phyloP scores from a whole-genome alignment of 2,113 vertebrate genomes.

The Sorex fumeus region DNA sequence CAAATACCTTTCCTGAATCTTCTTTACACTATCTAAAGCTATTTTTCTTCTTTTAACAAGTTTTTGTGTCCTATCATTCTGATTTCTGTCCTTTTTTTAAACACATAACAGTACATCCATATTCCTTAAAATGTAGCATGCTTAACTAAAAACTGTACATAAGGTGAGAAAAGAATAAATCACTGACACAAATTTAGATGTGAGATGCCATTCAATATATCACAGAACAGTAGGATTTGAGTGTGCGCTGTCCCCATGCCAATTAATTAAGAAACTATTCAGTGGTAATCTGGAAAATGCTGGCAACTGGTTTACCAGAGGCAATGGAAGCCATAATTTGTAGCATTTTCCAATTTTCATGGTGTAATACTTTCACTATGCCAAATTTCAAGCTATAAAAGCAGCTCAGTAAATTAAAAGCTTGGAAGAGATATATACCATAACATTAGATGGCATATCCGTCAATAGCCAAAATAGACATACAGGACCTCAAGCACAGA shows the following conservation, averaged over 20 bases:
- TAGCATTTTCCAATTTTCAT: conserved; percentile 40
- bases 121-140: conserved; percentile 26
- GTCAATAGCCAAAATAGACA: not conserved
- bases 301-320: not conserved
- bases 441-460: not conserved
- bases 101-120: not conserved
- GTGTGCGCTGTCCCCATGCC: not conserved
- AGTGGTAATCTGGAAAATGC: not conserved
- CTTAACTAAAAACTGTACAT: conserved; percentile 14
- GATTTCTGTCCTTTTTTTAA: not conserved
- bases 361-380: not conserved
- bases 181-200: not conserved
- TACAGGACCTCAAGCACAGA: not conserved
- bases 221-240: not conserved
- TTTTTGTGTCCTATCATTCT: not conserved
- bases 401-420: not conserved
- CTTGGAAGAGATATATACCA: not conserved
- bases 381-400: conserved; percentile 11
- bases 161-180: conserved; percentile 7
- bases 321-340: not conserved
- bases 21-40: not conserved
- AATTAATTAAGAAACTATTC: not conserved
- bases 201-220: conserved; percentile 11
- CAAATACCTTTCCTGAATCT: not conserved
- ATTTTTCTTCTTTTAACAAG: not conserved